Evolutionary conservation across 2,888 invertebrate genomes (phyloP), one percentile per base, ranked within the genome.

Genomic region (Rhingia campestris): DNA sequence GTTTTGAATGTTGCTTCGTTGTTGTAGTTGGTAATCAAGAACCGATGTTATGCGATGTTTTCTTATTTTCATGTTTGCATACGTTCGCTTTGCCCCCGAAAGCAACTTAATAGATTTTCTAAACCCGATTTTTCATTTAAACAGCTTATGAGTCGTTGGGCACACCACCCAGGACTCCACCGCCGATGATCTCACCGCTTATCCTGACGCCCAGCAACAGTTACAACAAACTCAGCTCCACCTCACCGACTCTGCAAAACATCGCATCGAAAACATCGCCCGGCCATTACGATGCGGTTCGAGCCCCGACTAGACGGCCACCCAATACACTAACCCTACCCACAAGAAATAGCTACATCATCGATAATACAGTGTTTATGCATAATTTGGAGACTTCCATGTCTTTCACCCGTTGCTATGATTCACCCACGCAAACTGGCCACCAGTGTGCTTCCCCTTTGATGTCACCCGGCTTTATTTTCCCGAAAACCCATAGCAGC

Each of bases 131-230:
- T 64, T 9, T 41, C 9, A 4, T 32, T 56, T 32, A 47, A 14
- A 63, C 41, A 88, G 88, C 86, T 86, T 87, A 86, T 88, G 87
- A 88, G 84, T 86, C 81, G 41, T 53, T 86, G 81, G 86, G 87
- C 12, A 87, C 86, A 0, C 86, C 87, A n/a, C 86, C 87, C 7
- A 69, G 32, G 41, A 81, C 86, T 30, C 86, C 87, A 39, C 81
- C 88, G 7, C 87, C 87, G 12, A 76, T 86, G 73, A 72, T 86
- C 22, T 87, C 88, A 30, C 87, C 87, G 4, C 75, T 86, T 5
- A 61, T 81, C 10, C 33, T 84, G 69, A 74, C 81, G 14, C 81
- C 77, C 41, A 77, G 74, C 76, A 74, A 74, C 74, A 64, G 82
- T 39, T 67, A 70, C 63, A 77, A 72, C 61, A 59, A 10, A 53